Percentiles rank a stretch among this genome's conserved stretches.
Conservation (phyloP, 2,797 vertebrate genomes). For the Pipistrellus pipistrellus region DNA sequence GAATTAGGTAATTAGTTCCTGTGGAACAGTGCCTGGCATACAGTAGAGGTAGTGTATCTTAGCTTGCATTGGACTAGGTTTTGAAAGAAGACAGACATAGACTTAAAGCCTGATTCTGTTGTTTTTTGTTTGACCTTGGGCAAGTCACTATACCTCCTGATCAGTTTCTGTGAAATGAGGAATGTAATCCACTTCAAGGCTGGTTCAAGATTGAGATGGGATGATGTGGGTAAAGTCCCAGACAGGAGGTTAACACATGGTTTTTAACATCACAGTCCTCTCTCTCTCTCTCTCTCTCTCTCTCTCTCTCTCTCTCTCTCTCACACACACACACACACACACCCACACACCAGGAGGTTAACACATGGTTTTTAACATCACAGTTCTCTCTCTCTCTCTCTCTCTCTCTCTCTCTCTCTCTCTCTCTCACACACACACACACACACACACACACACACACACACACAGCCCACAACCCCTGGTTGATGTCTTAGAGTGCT, state of each 20-base stretch:
- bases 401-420: no score
- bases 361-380: neutral
- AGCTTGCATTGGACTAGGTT: neutral
- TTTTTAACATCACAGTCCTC: neutral
- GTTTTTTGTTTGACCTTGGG: conserved; percentile 5
- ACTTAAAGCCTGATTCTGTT: neutral
- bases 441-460: neutral
- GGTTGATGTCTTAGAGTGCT: neutral
- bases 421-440: neutral
- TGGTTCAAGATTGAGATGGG: neutral
- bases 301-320: no score
- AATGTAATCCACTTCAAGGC: neutral
- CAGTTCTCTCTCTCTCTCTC: neutral
- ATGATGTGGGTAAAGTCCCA: neutral
- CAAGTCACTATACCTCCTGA: neutral
- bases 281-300: no score
- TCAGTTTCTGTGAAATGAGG: conserved; percentile 23
- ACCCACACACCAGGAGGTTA: neutral
- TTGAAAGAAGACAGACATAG: neutral
- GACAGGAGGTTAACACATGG: neutral
- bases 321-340: no score
- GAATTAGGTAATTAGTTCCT: neutral
- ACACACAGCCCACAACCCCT: neutral
- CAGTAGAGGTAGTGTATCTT: neutral
- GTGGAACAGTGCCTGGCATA: neutral